phyloP scores from a whole-genome alignment of 2,113 vertebrate species.

The Tricholaema leucomelas region DNA sequence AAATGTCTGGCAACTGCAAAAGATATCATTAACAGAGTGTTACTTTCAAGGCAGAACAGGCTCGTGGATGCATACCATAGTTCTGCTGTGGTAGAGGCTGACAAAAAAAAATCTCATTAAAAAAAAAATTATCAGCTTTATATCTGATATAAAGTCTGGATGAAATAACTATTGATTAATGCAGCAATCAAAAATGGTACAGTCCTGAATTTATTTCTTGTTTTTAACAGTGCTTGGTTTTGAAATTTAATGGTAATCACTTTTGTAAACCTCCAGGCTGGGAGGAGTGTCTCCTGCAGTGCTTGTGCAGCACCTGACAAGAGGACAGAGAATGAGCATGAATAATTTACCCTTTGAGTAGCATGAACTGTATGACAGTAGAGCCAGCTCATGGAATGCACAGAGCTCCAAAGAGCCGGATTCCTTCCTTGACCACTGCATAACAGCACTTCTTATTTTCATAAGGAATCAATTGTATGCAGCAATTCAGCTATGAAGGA shows the following conservation, averaged over 20 bases:
- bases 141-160: background rate
- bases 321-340: background rate
- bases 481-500: background rate
- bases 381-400: background rate
- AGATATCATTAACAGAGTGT: background rate
- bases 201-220: background rate
- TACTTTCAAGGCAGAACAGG: background rate
- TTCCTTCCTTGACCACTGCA: background rate
- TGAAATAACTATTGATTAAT: background rate
- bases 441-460: background rate
- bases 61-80: background rate
- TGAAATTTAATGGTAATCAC: background rate
- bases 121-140: background rate
- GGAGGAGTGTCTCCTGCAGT: background rate
- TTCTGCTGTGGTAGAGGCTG: background rate
- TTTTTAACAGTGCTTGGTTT: background rate
- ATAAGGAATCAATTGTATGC: background rate
- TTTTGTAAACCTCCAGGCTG: background rate
- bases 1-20: background rate
- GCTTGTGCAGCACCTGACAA: background rate
- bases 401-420: background rate
- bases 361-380: background rate
- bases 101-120: background rate
- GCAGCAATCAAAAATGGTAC: rapidly evolving
- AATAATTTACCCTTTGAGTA: background rate